Evolutionary conservation across 2,888 invertebrate genomes (phyloP).

Genomic region (Caenorhabditis afra): DNA sequence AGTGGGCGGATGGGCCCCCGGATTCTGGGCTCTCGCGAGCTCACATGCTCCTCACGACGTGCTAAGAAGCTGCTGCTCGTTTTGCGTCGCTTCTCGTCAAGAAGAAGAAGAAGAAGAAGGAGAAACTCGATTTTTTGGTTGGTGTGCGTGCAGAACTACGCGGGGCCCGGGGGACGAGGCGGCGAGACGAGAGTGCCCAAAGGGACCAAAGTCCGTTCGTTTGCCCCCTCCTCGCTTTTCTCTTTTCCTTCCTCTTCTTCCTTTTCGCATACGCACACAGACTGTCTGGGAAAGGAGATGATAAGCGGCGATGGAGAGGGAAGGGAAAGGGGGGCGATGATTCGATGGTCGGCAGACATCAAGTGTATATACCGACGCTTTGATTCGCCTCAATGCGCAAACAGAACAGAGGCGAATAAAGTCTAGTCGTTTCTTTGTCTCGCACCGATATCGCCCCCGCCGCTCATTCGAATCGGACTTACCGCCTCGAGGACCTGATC

Average conservation of each 20-base stretch:
- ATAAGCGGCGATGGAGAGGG: not conserved
- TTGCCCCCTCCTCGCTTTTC: not conserved
- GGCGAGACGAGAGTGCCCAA: not conserved
- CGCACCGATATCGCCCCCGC: conserved; percentile 15
- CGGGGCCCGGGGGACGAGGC: conserved; percentile 21
- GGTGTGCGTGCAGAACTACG: conserved; percentile 39
- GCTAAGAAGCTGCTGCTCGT: conserved; percentile 22
- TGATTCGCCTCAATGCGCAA: conserved; percentile 15
- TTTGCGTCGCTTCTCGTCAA: not conserved
- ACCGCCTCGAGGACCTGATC: conserved; percentile 1
- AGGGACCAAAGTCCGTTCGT: conserved; percentile 36
- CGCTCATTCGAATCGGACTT: conserved; percentile 16
- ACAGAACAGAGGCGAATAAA: conserved; percentile 25
- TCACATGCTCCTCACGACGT: conserved; percentile 38
- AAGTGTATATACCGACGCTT: conserved; percentile 16
- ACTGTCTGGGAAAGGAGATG: too few species aligned
- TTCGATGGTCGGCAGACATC: conserved; percentile 24
- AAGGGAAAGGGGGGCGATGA: not conserved
- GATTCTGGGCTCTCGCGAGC: conserved; percentile 18
- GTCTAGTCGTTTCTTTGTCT: conserved; percentile 19
- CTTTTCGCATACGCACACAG: too few species aligned
- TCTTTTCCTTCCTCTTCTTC: not conserved
- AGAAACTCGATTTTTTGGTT: conserved; percentile 44
- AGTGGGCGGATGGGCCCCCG: not conserved
- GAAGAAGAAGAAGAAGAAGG: too few species aligned